Percentiles rank a stretch among this genome's conserved stretches.
Conservation (phyloP, 1,140 invertebrate species). For the Goniozus legneri region DNA sequence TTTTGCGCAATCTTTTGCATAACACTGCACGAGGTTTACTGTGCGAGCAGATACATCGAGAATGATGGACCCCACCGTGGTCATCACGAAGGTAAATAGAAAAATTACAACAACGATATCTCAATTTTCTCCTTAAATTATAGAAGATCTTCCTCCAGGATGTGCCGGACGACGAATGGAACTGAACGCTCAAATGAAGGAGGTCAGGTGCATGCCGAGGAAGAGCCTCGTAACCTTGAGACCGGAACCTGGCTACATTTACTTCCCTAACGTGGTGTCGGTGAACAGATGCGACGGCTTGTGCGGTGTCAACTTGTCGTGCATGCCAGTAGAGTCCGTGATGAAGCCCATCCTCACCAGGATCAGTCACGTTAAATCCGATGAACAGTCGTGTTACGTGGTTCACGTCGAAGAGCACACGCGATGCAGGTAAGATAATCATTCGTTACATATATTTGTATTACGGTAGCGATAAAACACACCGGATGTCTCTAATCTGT, state of each 20-base stretch:
- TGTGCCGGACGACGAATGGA: slow-evolving; percentile 3
- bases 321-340: slow-evolving; percentile 4
- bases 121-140: neutral
- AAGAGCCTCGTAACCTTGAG: slow-evolving; percentile 11
- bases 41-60: neutral
- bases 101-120: slow-evolving; percentile 1
- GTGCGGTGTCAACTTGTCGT: slow-evolving; percentile 11
- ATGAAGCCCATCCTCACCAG: neutral
- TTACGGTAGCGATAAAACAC: too few species aligned
- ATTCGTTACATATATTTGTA: neutral
- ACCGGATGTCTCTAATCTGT: too few species aligned
- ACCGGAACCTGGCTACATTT: slow-evolving; percentile 11
- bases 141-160: neutral
- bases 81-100: neutral
- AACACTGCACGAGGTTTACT: neutral
- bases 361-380: neutral
- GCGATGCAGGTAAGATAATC: slow-evolving; percentile 19
- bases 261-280: slow-evolving; percentile 10
- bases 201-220: slow-evolving; percentile 15
- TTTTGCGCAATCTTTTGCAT: too few species aligned
- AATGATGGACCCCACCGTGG: neutral
- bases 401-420: slow-evolving; percentile 16
- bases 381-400: slow-evolving; percentile 1
- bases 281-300: slow-evolving; percentile 18
- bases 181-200: slow-evolving; percentile 1